Base-by-base conservation (phyloP, 2,888 invertebrate species). In the Notocelia uddmanniana region DNA sequence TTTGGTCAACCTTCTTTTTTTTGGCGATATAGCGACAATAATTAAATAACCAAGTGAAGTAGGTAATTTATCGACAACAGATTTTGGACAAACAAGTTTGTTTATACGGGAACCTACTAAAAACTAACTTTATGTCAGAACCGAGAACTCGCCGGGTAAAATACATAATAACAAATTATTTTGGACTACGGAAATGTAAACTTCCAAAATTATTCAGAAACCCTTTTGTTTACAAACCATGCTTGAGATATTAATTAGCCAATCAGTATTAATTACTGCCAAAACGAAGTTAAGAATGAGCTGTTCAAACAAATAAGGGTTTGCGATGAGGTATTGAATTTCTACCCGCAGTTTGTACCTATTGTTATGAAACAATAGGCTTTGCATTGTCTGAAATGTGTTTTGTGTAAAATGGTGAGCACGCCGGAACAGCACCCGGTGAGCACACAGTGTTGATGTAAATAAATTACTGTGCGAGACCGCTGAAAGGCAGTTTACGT, bases 391-490 rank as follows among this genome's bases (percentile, higher is more conserved):
- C 83, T 85, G 81, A 81, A 87, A 87, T 84, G 85, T 85, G 86
- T 89, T 91, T 89, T 88, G 87, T 86, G 82, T 81, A 83, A 88
- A 89, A 87, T 86, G 85, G 87, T 87, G 86, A 87, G 85, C 85
- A 84, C 77, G 75, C 66, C 71, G 71, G 71, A 71, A 71, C 59
- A 66, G 59, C 48, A 34, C 21, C 66, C 66, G 37, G 41, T 66
- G 76, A 77, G 75, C 76, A 72, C 62, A 70, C 75, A 75, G 76
- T 73, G 75, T 76, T 77, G 77, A 75, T 76, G 71, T 75, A 69
- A 69, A 64, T 73, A 74, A 59, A 69, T 69, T 73, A 59, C 74
- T 64, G 37, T 68, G 68, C 69, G 72, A 74, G 76, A 68, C 74
- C 69, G 63, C 68, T 70, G 60, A 70, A 70, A 75, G 58, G 58